Percentiles rank a stretch among this genome's conserved stretches.
Conservation (phyloP, 1,140 invertebrate species). For the Pissodes strobi region DNA sequence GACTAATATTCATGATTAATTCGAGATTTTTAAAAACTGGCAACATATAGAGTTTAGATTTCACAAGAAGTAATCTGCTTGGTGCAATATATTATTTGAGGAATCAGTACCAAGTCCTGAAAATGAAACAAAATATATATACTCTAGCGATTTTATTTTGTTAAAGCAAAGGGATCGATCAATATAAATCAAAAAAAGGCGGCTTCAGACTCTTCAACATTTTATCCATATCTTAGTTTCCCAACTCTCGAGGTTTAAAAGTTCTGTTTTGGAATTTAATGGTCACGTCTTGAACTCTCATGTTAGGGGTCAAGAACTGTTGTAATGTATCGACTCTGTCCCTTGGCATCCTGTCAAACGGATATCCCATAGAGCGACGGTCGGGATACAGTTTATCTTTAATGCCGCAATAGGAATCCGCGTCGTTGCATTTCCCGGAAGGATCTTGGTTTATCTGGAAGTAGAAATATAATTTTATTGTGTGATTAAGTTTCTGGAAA, state of each 20-base stretch:
- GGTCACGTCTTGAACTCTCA: constrained; percentile 63
- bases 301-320: constrained; percentile 72
- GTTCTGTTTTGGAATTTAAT: constrained; percentile 58
- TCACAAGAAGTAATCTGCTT: too few species aligned
- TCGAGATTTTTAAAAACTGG: too few species aligned
- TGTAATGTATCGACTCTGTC: constrained; percentile 59
- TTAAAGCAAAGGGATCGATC: too few species aligned
- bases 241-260: constrained; percentile 37
- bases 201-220: too few species aligned
- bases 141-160: too few species aligned
- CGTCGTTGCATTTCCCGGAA: constrained; percentile 65
- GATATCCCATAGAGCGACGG: constrained; percentile 74
- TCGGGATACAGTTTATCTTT: constrained; percentile 75
- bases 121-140: too few species aligned
- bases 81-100: too few species aligned
- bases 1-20: too few species aligned
- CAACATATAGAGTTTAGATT: too few species aligned
- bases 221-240: too few species aligned
- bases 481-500: background rate
- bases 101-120: too few species aligned
- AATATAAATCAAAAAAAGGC: too few species aligned
- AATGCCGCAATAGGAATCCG: constrained; percentile 74
- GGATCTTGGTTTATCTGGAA: constrained; percentile 43
- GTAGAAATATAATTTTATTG: background rate
- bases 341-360: constrained; percentile 70